phyloP scores from a whole-genome alignment of 2,888 invertebrate species.

The Drosophila falleni region DNA sequence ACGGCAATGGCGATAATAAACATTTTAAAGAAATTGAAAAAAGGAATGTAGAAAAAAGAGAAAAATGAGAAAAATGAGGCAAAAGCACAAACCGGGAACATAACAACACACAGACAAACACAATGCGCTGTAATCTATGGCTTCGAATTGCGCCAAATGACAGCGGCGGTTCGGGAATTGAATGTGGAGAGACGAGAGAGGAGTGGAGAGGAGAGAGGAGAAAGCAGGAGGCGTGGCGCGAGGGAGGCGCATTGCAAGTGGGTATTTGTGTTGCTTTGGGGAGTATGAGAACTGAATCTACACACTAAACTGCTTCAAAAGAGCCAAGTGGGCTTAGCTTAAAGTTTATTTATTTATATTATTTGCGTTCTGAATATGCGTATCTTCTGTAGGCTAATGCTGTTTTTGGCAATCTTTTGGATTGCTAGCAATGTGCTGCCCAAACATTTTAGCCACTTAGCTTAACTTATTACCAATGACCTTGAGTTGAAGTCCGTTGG shows the following conservation, averaged over 20 bases:
- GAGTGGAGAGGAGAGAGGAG: neutral
- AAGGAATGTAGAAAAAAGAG: constrained; percentile 8
- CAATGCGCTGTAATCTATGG: constrained; percentile 46
- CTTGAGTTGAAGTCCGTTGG: constrained; percentile 22
- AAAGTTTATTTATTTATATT: constrained; percentile 61
- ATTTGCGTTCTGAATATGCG: constrained; percentile 22
- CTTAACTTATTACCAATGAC: constrained; percentile 32
- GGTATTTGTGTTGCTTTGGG: constrained; percentile 18
- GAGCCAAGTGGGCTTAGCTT: constrained; percentile 58
- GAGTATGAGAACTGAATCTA: constrained; percentile 3
- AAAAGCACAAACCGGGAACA: neutral
- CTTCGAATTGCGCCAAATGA: constrained; percentile 40
- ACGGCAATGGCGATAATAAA: constrained; percentile 64
- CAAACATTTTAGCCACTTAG: constrained; percentile 27
- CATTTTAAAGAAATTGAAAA: constrained; percentile 68
- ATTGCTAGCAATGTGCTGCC: constrained; percentile 6
- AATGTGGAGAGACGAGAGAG: constrained; percentile 10
- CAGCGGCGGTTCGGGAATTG: constrained; percentile 37
- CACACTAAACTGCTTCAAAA: constrained; percentile 35
- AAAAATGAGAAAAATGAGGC: neutral
- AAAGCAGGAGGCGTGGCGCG: neutral
- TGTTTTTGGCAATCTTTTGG: constrained; percentile 17
- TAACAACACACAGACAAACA: constrained; percentile 25
- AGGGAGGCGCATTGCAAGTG: constrained; percentile 6
- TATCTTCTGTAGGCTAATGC: constrained; percentile 24